Evolutionary conservation across 1,140 invertebrate genomes (phyloP).

Genomic region (Diorhabda elongata): DNA sequence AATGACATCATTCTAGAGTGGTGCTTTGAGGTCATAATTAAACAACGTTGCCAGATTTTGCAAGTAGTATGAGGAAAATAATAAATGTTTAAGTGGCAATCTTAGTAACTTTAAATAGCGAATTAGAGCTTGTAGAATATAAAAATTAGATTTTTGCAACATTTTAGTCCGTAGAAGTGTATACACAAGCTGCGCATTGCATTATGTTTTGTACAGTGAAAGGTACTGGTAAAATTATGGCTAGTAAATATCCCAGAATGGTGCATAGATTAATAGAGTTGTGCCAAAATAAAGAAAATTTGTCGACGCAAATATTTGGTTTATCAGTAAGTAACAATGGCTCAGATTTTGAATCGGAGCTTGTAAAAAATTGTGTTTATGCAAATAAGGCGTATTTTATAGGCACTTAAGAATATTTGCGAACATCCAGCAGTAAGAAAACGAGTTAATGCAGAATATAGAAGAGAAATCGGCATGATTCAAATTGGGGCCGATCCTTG

Average conservation of each 20-base stretch:
- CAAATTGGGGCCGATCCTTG: conserved; percentile 20
- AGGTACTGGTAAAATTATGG: conserved; percentile 33
- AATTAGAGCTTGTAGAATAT: too few species aligned
- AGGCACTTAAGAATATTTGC: conserved; percentile 37
- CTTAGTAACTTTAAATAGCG: too few species aligned
- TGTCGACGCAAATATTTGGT: conserved; percentile 33
- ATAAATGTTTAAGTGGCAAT: too few species aligned
- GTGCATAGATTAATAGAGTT: conserved; percentile 33
- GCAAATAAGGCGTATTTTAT: background rate
- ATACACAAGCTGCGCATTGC: conserved; percentile 33
- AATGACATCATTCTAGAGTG: too few species aligned
- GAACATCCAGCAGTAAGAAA: conserved; percentile 36
- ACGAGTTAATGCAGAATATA: conserved; percentile 29
- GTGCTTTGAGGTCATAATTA: too few species aligned
- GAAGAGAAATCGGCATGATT: conserved; percentile 25
- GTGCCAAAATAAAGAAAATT: conserved; percentile 30
- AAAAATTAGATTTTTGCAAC: too few species aligned
- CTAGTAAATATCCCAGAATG: conserved; percentile 31
- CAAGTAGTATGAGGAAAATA: too few species aligned
- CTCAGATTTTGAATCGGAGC: background rate
- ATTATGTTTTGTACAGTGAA: conserved; percentile 42
- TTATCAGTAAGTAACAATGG: conserved; percentile 32
- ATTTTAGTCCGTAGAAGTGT: conserved; percentile 18
- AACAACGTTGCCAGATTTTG: too few species aligned
- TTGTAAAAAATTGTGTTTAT: background rate